Evolutionary conservation across 2,797 vertebrate species (phyloP).

Genomic region (Malurus splendens): DNA sequence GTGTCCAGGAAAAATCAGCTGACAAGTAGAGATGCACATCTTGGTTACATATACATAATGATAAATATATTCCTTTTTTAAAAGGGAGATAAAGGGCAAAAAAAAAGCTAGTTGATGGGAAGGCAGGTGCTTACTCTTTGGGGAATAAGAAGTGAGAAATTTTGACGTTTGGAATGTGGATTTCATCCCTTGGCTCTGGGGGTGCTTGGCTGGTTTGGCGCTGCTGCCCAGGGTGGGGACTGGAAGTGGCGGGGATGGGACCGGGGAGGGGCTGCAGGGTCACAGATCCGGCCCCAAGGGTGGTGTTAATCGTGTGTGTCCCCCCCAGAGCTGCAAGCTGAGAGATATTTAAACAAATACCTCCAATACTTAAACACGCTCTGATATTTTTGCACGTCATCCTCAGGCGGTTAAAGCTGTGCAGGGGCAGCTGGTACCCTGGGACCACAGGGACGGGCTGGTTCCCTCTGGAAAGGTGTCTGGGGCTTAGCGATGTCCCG

Average conservation of each 20-base stretch:
- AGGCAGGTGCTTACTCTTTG: background rate
- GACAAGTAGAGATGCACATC: background rate
- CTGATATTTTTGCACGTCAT: background rate
- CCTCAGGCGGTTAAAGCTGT: background rate
- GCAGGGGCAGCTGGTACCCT: background rate
- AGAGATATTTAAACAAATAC: background rate
- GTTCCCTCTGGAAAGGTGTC: background rate
- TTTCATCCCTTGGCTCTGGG: rapidly evolving
- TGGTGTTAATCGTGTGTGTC: rapidly evolving
- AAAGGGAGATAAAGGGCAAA: rapidly evolving
- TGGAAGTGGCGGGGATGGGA: too few species aligned
- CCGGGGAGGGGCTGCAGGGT: background rate
- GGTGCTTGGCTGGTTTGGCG: too few species aligned
- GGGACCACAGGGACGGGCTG: background rate
- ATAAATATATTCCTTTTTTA: background rate
- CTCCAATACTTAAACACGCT: background rate
- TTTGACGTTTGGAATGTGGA: background rate
- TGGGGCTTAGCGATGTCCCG: background rate
- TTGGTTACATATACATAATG: rapidly evolving
- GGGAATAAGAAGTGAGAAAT: background rate
- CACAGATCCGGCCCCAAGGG: background rate
- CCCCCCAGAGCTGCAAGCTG: background rate
- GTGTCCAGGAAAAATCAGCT: background rate
- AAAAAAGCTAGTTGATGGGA: rapidly evolving
- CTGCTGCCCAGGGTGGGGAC: background rate